phyloP scores from a whole-genome alignment of 2,888 invertebrate genomes.

The Hydraecia micacea region DNA sequence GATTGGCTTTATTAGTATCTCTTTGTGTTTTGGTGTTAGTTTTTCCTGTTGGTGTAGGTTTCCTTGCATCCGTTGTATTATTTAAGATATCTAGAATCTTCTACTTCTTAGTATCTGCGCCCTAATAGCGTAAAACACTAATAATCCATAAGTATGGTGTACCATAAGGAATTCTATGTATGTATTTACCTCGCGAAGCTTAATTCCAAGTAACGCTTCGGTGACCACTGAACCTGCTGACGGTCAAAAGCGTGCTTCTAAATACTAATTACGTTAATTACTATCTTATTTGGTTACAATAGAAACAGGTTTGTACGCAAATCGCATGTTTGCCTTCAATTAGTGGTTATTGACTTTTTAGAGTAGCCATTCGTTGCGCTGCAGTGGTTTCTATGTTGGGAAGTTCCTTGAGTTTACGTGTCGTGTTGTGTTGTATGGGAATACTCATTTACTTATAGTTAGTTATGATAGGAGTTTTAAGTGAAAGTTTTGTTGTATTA shows the following conservation, averaged over 20 bases:
- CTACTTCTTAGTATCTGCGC: not conserved
- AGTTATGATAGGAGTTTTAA: conserved; percentile 20
- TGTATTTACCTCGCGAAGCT: not conserved
- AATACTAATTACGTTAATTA: conserved; percentile 53
- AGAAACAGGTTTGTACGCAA: conserved; percentile 51
- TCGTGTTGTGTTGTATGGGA: conserved; percentile 34
- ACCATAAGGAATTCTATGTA: not conserved
- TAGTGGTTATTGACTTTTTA: conserved; percentile 48
- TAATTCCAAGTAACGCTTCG: conserved; percentile 37
- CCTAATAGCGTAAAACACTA: not conserved
- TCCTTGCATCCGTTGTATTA: not conserved
- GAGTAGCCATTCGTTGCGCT: conserved; percentile 50
- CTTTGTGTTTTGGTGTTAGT: conserved; percentile 6
- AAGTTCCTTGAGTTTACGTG: conserved; percentile 43
- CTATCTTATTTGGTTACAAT: conserved; percentile 59
- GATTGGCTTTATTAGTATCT: conserved; percentile 30
- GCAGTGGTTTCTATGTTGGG: conserved; percentile 39
- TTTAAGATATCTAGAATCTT: not conserved
- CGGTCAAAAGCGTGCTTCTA: conserved; percentile 45
- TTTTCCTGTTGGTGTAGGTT: conserved; percentile 15
- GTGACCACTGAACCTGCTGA: conserved; percentile 32
- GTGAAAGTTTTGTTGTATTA: conserved; percentile 35
- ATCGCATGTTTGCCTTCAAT: conserved; percentile 55
- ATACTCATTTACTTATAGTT: conserved; percentile 33
- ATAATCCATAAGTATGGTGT: not conserved